Conservation (phyloP, 2,797 vertebrate species). For the Pelodytes ibericus region DNA sequence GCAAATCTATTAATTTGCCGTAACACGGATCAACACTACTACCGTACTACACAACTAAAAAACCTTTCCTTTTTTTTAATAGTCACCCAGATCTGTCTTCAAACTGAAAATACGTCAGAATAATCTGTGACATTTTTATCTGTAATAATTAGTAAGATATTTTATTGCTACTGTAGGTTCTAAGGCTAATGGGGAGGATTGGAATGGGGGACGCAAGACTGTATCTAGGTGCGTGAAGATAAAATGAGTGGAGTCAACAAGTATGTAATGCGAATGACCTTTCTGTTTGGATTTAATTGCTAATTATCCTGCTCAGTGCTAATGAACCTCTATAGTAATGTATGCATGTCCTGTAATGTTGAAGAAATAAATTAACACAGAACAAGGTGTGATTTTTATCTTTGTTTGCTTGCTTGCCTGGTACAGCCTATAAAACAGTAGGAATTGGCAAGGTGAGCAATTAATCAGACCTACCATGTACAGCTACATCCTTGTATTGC, state of each 20-base stretch:
- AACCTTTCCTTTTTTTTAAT: too few species aligned
- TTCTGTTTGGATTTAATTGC: conserved; percentile 35
- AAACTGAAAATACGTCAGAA: too few species aligned
- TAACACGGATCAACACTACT: too few species aligned
- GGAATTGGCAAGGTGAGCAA: neutral
- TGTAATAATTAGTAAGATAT: too few species aligned
- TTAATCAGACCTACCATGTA: neutral
- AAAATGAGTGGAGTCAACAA: conserved; percentile 2
- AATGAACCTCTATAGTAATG: conserved; percentile 33
- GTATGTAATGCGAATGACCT: conserved; percentile 38
- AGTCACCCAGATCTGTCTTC: too few species aligned
- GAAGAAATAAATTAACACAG: conserved; percentile 17
- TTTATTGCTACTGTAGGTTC: neutral
- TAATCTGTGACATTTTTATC: too few species aligned
- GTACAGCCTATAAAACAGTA: neutral
- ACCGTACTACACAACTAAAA: too few species aligned
- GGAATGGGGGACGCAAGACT: neutral
- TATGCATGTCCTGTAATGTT: conserved; percentile 10
- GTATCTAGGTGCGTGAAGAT: neutral
- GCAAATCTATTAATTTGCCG: too few species aligned
- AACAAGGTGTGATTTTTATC: conserved; percentile 20
- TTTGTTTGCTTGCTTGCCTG: neutral
- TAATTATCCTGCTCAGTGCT: conserved; percentile 30
- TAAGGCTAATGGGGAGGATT: neutral
- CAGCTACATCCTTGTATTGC: neutral